Base-by-base conservation (phyloP, 2,797 vertebrate genomes). In the Neostethus bicornis region DNA sequence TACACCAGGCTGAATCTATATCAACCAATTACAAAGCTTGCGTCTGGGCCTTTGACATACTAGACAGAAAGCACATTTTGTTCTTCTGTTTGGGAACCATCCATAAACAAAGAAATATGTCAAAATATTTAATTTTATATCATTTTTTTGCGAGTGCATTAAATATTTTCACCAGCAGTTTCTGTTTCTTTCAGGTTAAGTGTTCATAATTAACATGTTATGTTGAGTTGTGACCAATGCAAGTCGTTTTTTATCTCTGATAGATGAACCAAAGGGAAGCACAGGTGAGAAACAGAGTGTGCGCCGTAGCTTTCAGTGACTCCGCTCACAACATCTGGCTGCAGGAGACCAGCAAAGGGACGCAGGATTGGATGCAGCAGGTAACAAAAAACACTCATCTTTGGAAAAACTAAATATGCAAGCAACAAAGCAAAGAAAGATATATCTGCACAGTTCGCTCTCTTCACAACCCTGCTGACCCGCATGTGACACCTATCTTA, bases 301-400 rank as follows among this genome's bases (percentile, higher is more conserved):
- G 93, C 56, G 95, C 95, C 26, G 96, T 98, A 79, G 97, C 96
- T 41, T 87, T 99, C 87, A 98, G 96, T 48, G 96, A 98, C 90
- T 99, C 97, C 2, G 93, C 96, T 90, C 96, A 99, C 89, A 98
- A 96, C 66, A 93, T 98, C 82, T 99, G 96, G 97, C 94, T 97
- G 69, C 97, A 99, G 87, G 95, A 97, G 83, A 95, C 89, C 80
- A 94, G 91, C 84, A 96, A 96, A 92, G 92, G 92, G 51, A 93
- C 95, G 55, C 93, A 94, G 73, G 96, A 97, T 55, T 99, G 97
- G 97, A 95, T 98, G 93, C 92, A 94, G 90, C 93, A 98, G 95
- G 97, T 98, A 87, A 92, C 84, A 34, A 17, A 19, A 42, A 17
- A 1, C 25, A 21, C 32, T 50, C 34, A 46, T 19, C 16, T 39